These are phyloP conservation scores for Drosophila bifasciata DNA, from an alignment of 1,140 invertebrate genomes.

Conservation along the genomic window DNA sequence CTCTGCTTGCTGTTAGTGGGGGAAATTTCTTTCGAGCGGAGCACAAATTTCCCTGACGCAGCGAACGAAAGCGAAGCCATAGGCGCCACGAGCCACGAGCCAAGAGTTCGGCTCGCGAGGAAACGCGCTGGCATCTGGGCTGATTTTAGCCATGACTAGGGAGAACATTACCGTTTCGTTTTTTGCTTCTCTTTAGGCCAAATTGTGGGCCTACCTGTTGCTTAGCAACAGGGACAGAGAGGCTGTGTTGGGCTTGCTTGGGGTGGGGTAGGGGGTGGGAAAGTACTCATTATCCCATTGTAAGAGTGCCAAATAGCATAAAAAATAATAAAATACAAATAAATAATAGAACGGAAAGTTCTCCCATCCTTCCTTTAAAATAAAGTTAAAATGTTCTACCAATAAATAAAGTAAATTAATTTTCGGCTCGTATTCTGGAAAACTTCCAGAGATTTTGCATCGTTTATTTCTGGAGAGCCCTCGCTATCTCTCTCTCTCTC, in stretches of 20 bases:
- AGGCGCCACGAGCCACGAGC: neutral
- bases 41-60: slow-evolving; percentile 48
- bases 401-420: slow-evolving; percentile 18
- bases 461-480: no score
- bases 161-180: slow-evolving; percentile 4
- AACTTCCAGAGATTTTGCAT: no score
- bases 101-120: slow-evolving; percentile 16
- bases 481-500: no score
- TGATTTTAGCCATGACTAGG: slow-evolving; percentile 5
- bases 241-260: slow-evolving; percentile 35
- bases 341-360: no score
- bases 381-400: neutral
- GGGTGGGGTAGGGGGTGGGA: slow-evolving; percentile 9
- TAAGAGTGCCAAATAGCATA: slow-evolving; percentile 24
- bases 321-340: no score
- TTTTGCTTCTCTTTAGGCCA: slow-evolving; percentile 18
- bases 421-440: neutral
- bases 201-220: slow-evolving; percentile 75
- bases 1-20: neutral
- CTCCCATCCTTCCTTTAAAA: neutral
- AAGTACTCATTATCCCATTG: slow-evolving; percentile 29
- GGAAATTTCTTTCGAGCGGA: slow-evolving; percentile 54
- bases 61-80: slow-evolving; percentile 34
- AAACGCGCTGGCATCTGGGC: slow-evolving; percentile 20
- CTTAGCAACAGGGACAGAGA: slow-evolving; percentile 63